phyloP scores from a whole-genome alignment of 2,888 invertebrate genomes.

The Heliconius aoede region DNA sequence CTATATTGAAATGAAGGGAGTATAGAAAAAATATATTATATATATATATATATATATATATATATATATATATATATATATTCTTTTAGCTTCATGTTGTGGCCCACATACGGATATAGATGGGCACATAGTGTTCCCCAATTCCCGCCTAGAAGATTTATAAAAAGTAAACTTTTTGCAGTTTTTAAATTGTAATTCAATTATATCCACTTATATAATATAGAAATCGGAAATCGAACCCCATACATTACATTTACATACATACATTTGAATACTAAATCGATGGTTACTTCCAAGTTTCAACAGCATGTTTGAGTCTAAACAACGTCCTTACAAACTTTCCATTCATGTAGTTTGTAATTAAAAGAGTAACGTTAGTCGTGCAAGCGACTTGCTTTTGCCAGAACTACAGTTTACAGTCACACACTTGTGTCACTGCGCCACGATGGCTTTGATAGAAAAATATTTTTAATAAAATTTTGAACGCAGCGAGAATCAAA shows the following conservation, averaged over 20 bases:
- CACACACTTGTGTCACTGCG: too few relatives aligned
- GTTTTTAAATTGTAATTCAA: too few relatives aligned
- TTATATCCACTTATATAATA: too few relatives aligned
- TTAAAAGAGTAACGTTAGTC: conserved; percentile 6
- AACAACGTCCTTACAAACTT: neutral
- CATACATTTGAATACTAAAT: too few relatives aligned
- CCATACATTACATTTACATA: neutral
- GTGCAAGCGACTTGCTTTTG: neutral
- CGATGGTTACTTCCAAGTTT: neutral
- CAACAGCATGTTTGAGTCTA: neutral
- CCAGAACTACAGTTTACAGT: neutral
- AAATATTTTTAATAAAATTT: too few relatives aligned
- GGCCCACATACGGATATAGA: neutral
- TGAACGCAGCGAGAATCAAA: too few relatives aligned
- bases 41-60: too few relatives aligned
- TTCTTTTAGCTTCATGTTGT: neutral
- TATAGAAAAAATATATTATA: neutral
- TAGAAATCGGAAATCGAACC: neutral
- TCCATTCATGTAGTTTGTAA: conserved; percentile 1
- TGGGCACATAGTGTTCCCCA: too few relatives aligned
- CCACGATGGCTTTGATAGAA: too few relatives aligned
- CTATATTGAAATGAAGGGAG: neutral
- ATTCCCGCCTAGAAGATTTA: too few relatives aligned
- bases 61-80: too few relatives aligned
- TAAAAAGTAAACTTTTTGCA: too few relatives aligned